Percentiles rank a stretch among this genome's conserved stretches.
Evolutionary conservation across 2,888 invertebrate species (phyloP).

Genomic region (Pyralis farinalis): DNA sequence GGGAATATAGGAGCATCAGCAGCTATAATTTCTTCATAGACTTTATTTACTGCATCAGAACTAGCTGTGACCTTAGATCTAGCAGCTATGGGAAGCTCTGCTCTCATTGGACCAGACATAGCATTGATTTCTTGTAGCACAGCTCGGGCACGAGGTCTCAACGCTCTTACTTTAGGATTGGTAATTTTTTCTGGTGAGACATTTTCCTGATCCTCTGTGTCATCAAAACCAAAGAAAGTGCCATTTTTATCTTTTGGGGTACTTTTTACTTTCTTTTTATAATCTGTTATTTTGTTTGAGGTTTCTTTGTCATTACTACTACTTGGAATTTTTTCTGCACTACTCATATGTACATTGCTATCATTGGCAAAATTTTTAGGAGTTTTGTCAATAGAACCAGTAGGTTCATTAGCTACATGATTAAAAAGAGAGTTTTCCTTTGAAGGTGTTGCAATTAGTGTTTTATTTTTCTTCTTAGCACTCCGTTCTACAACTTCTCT

Average conservation of each 20-base stretch:
- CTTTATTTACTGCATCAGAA: slow-evolving; percentile 43
- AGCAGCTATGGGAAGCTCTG: slow-evolving; percentile 38
- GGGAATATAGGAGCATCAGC: slow-evolving; percentile 47
- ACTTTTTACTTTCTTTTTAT: slow-evolving; percentile 23
- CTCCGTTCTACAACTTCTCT: slow-evolving; percentile 57
- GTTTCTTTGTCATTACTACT: slow-evolving; percentile 31
- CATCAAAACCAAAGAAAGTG: slow-evolving; percentile 73
- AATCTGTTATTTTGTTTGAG: slow-evolving; percentile 28
- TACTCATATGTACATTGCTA: slow-evolving; percentile 7
- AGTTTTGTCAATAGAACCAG: slow-evolving; percentile 15
- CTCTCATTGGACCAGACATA: slow-evolving; percentile 43
- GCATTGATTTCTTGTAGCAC: slow-evolving; percentile 56
- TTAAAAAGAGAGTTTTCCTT: slow-evolving; percentile 48
- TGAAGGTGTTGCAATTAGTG: slow-evolving; percentile 38
- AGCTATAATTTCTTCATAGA: slow-evolving; percentile 48
- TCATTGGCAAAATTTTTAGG: slow-evolving; percentile 25
- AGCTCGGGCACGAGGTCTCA: slow-evolving; percentile 42
- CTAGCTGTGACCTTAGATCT: slow-evolving; percentile 41
- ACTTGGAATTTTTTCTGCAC: slow-evolving; percentile 13
- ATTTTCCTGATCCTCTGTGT: slow-evolving; percentile 65
- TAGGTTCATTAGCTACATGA: slow-evolving; percentile 27
- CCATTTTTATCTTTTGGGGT: slow-evolving; percentile 38
- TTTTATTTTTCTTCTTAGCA: slow-evolving; percentile 51
- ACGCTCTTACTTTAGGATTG: slow-evolving; percentile 30
- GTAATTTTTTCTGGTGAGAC: slow-evolving; percentile 49